Conservation (phyloP, 1,140 invertebrate genomes). For the Bradysia coprophila region DNA sequence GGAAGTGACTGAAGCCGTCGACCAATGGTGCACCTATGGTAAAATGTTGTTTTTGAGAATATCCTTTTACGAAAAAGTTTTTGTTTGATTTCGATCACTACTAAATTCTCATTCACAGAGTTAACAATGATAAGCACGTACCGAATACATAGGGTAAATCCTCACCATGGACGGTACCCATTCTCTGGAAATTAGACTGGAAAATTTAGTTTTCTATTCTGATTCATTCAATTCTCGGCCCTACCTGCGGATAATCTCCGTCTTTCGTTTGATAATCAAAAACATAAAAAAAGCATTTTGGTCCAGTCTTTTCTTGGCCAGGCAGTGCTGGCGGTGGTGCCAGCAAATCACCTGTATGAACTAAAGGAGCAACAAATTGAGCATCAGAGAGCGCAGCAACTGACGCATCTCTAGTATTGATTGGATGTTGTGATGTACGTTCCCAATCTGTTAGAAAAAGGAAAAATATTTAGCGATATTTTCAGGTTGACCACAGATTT, state of each 20-base stretch:
- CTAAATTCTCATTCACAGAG: too few species aligned
- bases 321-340: slow-evolving; percentile 28
- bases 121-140: too few species aligned
- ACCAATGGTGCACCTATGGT: slow-evolving; percentile 62
- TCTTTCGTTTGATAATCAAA: slow-evolving; percentile 87
- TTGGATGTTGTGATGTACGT: slow-evolving; percentile 73
- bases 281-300: slow-evolving; percentile 73
- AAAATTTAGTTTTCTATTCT: too few species aligned
- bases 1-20: slow-evolving; percentile 63
- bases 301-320: slow-evolving; percentile 4
- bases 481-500: too few species aligned
- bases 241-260: slow-evolving; percentile 72
- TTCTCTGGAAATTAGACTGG: slow-evolving; percentile 63
- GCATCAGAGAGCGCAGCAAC: slow-evolving; percentile 85
- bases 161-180: slow-evolving; percentile 81
- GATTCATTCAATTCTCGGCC: too few species aligned
- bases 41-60: too few species aligned
- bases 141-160: slow-evolving; percentile 58
- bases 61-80: too few species aligned
- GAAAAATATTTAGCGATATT: too few species aligned
- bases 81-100: too few species aligned
- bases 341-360: slow-evolving; percentile 63
- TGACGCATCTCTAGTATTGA: slow-evolving; percentile 80
- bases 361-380: slow-evolving; percentile 69
- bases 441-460: slow-evolving; percentile 79